A percentile compares a stretch with the other conserved stretches of the same genome.
phyloP scores from a whole-genome alignment of 2,113 vertebrate genomes.

The Oryzias javanicus region DNA sequence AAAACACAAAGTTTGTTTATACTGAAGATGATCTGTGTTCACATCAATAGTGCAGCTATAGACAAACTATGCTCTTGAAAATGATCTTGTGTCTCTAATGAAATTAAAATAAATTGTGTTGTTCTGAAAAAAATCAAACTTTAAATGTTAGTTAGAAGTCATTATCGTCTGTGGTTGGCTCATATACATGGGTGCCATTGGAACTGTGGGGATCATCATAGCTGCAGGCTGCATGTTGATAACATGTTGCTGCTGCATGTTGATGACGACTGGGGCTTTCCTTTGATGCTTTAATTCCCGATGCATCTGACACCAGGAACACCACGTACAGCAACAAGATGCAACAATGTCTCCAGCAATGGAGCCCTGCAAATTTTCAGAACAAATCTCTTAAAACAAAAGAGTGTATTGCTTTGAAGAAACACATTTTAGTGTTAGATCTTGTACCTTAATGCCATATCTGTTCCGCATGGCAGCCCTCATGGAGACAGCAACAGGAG shows the following conservation, averaged over 20 bases:
- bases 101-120: no score
- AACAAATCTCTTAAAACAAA: neutral
- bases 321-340: constrained; percentile 47
- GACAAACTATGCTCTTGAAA: no score
- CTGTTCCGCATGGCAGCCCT: constrained; percentile 43
- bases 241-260: neutral
- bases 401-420: neutral
- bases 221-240: constrained; percentile 38
- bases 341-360: constrained; percentile 36
- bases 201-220: neutral
- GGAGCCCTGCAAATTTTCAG: constrained; percentile 29
- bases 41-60: no score
- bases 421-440: neutral
- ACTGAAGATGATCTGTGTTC: no score
- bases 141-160: neutral
- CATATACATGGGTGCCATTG: neutral
- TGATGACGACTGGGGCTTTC: neutral
- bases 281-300: constrained; percentile 43
- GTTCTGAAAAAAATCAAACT: neutral
- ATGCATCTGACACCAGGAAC: constrained; percentile 58
- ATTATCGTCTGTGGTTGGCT: neutral
- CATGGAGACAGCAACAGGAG: constrained; percentile 18
- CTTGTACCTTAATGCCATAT: constrained; percentile 42
- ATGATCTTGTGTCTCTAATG: no score
- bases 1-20: no score